These are phyloP conservation scores for Lobophora halterata DNA, from an alignment of 2,888 invertebrate species.

Conservation along the genomic window DNA sequence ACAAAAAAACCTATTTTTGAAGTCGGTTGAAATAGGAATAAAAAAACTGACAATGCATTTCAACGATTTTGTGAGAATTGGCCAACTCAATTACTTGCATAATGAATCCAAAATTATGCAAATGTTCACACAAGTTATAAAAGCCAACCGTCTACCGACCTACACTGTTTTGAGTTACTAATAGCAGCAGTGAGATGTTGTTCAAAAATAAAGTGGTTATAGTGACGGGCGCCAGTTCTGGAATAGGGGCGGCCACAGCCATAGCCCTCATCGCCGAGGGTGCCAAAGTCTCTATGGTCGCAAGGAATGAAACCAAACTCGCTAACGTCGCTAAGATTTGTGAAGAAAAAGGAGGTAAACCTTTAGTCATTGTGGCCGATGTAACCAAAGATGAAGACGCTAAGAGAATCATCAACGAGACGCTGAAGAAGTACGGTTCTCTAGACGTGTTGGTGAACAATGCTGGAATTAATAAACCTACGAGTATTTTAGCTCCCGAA, in stretches of 20 bases:
- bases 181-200: too few species aligned
- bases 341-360: constrained; percentile 28
- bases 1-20: too few species aligned
- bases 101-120: too few species aligned
- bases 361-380: constrained; percentile 40
- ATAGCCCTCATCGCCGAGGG: constrained; percentile 40
- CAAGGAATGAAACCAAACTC: constrained; percentile 43
- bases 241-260: constrained; percentile 52
- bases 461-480: constrained; percentile 41
- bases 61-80: too few species aligned
- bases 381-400: constrained; percentile 42
- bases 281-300: constrained; percentile 44
- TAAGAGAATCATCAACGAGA: constrained; percentile 42
- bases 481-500: constrained; percentile 44
- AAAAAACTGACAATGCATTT: too few species aligned
- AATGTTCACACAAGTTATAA: too few species aligned
- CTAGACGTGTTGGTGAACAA: constrained; percentile 52
- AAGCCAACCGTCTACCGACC: too few species aligned
- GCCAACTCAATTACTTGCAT: too few species aligned
- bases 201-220: constrained; percentile 51
- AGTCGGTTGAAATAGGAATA: too few species aligned
- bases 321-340: constrained; percentile 41
- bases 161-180: too few species aligned
- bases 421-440: constrained; percentile 43
- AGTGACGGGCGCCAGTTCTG: constrained; percentile 54